Conservation (phyloP, 1,140 invertebrate genomes). For the Pseudomyrmex flavicornis region DNA sequence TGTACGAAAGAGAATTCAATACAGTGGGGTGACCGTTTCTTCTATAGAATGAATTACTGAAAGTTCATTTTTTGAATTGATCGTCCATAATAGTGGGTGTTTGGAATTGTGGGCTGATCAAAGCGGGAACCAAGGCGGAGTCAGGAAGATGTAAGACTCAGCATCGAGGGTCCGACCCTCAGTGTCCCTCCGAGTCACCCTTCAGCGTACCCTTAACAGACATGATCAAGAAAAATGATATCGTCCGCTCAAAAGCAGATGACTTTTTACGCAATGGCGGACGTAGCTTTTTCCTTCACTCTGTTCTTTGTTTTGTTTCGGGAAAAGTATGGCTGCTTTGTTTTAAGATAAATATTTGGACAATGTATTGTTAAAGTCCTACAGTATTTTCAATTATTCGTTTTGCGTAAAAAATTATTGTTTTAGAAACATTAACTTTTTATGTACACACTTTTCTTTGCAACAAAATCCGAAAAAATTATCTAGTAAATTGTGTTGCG, state of each 20-base stretch:
- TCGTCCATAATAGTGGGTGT: constrained; percentile 80
- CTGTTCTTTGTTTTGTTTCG: constrained; percentile 30
- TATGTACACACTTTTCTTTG: too few species aligned
- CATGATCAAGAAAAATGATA: constrained; percentile 81
- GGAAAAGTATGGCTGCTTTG: constrained; percentile 36
- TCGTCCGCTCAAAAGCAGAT: constrained; percentile 73
- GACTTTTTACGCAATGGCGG: constrained; percentile 77
- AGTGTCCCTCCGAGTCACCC: constrained; percentile 53
- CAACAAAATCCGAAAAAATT: too few species aligned
- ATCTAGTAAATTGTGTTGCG: too few species aligned
- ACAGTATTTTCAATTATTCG: too few species aligned
- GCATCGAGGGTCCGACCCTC: constrained; percentile 77
- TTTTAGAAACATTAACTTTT: too few species aligned
- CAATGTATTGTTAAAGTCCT: neutral
- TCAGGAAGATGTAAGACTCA: constrained; percentile 79
- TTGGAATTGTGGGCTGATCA: constrained; percentile 78
- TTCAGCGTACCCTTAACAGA: constrained; percentile 56
- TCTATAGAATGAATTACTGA: constrained; percentile 49
- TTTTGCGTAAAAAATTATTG: too few species aligned
- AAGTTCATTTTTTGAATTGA: constrained; percentile 78
- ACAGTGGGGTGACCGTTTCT: constrained; percentile 56
- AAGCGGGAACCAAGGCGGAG: constrained; percentile 76
- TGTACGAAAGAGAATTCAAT: constrained; percentile 42
- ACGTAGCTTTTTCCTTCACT: neutral
- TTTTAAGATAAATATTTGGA: neutral